Evolutionary conservation across 2,888 invertebrate genomes (phyloP), one percentile per base, ranked within the genome.

Genomic region (Teleiodes luculella): DNA sequence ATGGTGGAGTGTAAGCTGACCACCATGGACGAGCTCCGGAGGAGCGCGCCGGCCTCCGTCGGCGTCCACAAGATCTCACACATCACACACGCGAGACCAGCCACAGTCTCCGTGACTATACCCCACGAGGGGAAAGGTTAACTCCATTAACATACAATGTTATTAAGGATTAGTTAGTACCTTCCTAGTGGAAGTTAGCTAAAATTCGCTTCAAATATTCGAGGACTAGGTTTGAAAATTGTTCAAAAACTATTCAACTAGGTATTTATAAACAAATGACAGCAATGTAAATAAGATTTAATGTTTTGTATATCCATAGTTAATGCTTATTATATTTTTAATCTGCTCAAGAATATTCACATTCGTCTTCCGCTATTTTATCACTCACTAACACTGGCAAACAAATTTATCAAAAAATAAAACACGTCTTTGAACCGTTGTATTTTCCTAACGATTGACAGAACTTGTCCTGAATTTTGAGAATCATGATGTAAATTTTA

Each of bases 91-190:
- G 63, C 62, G 11, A 72, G 78, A 69, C 84, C 87, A 37, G 87
- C 90, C 62, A 91, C 92, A 24, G 91, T 92, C 57, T 91, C 92
- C 18, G 91, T 92, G 68, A 84, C 91, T 57, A 85, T 92, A 76
- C 92, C 92, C 0, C 79, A 90, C 53, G 91, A 91, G 63, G 91
- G 90, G 45, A 91, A 91, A 62, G 91, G 91, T 65, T 89, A 89
- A 82, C 52, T 46, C 45, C 30, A 18, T 30, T 14, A 31, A 58
- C 30, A 58, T 59, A 52, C 53, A 45, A 51, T 46, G 57, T 54
- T 53, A 59, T 54, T 54, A 60, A 35, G 52, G 45, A 59, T 43
- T 71, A 76, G 70, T 66, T 68, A 70, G 59, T 68, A 70, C 67
- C 60, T 67, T 70, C 65, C 67, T 67, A 64, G 62, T 57, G 65